Percentiles rank a stretch among this genome's conserved stretches.
Evolutionary conservation across 2,797 vertebrate species (phyloP).

Genomic region (Hoplostethus mediterraneus): DNA sequence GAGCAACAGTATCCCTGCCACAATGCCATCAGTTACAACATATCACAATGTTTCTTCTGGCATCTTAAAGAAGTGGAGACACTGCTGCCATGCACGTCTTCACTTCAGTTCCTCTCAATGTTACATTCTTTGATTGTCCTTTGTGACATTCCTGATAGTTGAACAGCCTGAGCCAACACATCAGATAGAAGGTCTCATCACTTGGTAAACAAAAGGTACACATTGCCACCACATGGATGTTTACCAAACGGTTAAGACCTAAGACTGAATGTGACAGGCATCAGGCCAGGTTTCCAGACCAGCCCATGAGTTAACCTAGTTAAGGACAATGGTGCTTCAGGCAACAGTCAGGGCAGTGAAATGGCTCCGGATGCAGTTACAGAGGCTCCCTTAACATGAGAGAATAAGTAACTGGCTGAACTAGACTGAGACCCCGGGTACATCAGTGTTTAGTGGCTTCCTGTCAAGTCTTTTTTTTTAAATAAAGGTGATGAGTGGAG

Average conservation of each 20-base stretch:
- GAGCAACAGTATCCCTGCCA: too few species aligned
- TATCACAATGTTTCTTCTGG: too few species aligned
- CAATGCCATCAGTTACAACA: too few species aligned
- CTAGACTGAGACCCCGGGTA: too few species aligned
- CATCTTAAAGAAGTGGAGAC: background rate
- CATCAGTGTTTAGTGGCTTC: background rate
- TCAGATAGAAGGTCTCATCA: too few species aligned
- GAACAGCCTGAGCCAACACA: background rate
- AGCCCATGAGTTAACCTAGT: constrained; percentile 10
- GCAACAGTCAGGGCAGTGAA: background rate
- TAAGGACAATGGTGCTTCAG: constrained; percentile 9
- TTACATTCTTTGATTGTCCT: background rate
- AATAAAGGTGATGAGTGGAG: background rate
- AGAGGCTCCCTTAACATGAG: too few species aligned
- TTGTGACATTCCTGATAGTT: background rate
- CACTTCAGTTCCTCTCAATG: background rate
- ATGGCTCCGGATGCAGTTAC: too few species aligned
- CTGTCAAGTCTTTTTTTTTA: too few species aligned
- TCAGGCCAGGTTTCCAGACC: constrained; percentile 9
- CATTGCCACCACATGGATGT: too few species aligned
- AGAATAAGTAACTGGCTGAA: too few species aligned
- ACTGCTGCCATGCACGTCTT: background rate
- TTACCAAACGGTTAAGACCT: too few species aligned
- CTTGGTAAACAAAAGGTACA: too few species aligned
- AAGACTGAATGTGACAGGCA: background rate